Percentiles rank a stretch among this genome's conserved stretches.
Conservation (phyloP, 1,140 invertebrate genomes). For the Atta cephalotes region DNA sequence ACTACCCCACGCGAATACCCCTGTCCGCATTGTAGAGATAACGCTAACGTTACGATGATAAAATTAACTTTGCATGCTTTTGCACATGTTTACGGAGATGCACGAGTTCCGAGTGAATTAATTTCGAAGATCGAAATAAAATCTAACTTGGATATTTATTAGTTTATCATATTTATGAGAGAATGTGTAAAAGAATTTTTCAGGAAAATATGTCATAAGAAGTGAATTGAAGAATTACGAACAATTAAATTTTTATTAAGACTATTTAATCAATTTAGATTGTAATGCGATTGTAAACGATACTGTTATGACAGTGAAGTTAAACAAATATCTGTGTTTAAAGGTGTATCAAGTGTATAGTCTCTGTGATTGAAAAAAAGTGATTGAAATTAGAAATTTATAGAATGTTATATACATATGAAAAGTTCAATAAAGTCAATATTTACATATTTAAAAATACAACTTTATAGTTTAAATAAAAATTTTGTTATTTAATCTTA, state of each 20-base stretch:
- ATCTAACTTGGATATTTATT: constrained; percentile 11
- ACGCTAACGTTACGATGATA: constrained; percentile 48
- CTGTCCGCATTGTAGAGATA: constrained; percentile 49
- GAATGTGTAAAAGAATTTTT: background rate
- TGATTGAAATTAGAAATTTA: too few relatives aligned
- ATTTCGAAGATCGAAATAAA: constrained; percentile 21
- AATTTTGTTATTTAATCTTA: too few relatives aligned
- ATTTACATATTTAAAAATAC: too few relatives aligned
- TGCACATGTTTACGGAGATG: constrained; percentile 41
- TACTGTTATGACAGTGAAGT: background rate
- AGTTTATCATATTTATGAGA: background rate
- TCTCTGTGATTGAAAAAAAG: too few relatives aligned
- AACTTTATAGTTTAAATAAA: too few relatives aligned
- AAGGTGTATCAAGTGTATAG: too few relatives aligned
- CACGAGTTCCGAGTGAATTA: constrained; percentile 34
- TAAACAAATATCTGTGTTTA: background rate
- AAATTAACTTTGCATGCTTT: constrained; percentile 57
- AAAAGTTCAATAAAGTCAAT: too few relatives aligned
- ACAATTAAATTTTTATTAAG: constrained; percentile 34
- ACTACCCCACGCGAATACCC: constrained; percentile 44
- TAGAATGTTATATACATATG: too few relatives aligned
- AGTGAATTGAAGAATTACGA: constrained; percentile 15
- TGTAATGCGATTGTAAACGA: background rate
- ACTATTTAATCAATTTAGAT: constrained; percentile 29
- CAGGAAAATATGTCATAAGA: constrained; percentile 2